phyloP scores from a whole-genome alignment of 2,888 invertebrate genomes.

The Tethea ocularis region DNA sequence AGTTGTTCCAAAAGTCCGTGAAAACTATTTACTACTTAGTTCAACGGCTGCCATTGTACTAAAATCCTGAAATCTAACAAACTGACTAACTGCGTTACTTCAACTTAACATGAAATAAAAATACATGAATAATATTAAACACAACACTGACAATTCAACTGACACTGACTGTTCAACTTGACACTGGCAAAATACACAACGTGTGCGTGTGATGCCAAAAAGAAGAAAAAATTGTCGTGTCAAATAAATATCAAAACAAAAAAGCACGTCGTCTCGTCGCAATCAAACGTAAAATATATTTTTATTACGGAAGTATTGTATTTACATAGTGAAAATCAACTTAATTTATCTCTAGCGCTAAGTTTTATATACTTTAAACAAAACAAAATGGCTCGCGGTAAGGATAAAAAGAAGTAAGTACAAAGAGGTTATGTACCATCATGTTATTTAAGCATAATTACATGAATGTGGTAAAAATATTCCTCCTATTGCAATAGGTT shows the following conservation, averaged over 20 bases:
- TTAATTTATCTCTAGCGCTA: conserved; percentile 1
- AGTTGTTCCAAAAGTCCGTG: too few species aligned
- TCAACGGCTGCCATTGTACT: too few species aligned
- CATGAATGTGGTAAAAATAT: background rate
- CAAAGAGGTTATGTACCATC: conserved; percentile 35
- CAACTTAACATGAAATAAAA: too few species aligned
- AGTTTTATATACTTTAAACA: conserved; percentile 13
- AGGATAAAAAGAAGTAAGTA: conserved; percentile 79
- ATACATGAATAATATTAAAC: too few species aligned
- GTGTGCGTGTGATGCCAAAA: background rate
- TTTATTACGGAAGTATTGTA: background rate
- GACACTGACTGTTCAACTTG: too few species aligned
- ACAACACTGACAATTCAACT: too few species aligned
- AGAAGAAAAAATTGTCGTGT: background rate
- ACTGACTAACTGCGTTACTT: too few species aligned
- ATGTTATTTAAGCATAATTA: conserved; percentile 22
- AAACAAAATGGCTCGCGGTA: conserved; percentile 73
- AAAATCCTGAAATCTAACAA: too few species aligned
- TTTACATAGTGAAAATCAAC: background rate
- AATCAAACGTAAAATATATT: background rate
- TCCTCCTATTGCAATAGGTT: too few species aligned
- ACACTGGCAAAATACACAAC: background rate
- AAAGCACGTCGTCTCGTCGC: background rate
- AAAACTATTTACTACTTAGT: too few species aligned
- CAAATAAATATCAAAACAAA: background rate